Base-by-base conservation (phyloP, 2,113 vertebrate species). In the Lipotes vexillifer region DNA sequence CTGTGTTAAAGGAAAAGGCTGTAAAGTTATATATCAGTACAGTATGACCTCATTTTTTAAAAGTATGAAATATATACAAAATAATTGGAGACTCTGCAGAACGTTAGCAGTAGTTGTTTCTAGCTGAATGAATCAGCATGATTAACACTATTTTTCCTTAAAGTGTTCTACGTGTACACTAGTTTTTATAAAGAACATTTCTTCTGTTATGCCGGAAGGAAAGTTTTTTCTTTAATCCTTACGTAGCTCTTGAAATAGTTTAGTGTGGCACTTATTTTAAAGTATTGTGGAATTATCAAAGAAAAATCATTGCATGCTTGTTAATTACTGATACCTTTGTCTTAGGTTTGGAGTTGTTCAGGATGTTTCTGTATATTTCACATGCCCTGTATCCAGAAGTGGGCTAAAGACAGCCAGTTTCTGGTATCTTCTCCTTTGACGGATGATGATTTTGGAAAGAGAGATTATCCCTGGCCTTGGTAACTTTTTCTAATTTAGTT, bases 301-400 rank as follows among this genome's bases (percentile, higher is more conserved):
- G 66, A 78, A 78, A 97, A 84, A 85, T 80, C 49, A 88, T 72
- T 52, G n/a, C 25, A 55, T 81, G 2, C 18, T 21, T 93, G 13
- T 81, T 96, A 55, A 96, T 93, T 93, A 92, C 59, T 66, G 41
- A 59, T 71, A 71, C 6, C 74, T 89, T 82, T 8, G 93, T 90
- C 96, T 52, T 97, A 99, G 99, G 99, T 99, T 95, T 99, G 99
- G 99, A 99, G 99, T 97, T 99, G 99, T 97, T 98, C 97, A 90
- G 99, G 99, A 61, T 99, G 99, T 94, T 99, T 99, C 98, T 99
- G 99, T 96, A 99, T 99, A 98, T 99, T 99, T 98, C 99, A 99
- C 97, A 98, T 99, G 96, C 99, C 99, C 17, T 99, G 99, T 86
- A 99, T 99, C 89, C 99, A 99, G 93, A 99, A 99, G 86, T 99